These are phyloP conservation scores for Bothrops jararaca DNA, from an alignment of 2,113 vertebrate species.

Conservation along the genomic window DNA sequence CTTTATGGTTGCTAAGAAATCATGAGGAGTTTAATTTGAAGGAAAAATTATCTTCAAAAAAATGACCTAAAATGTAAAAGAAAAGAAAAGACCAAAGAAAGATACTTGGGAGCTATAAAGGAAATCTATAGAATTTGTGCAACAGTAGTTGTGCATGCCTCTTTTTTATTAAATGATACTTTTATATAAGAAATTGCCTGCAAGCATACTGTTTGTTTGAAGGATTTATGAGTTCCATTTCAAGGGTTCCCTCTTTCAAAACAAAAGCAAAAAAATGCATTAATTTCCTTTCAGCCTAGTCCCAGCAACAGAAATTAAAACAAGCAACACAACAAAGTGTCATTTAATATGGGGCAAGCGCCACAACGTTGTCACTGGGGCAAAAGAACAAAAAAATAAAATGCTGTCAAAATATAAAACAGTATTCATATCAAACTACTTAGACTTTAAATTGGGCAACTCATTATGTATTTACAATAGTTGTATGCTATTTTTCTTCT, in stretches of 20 bases:
- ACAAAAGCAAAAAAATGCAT: not conserved
- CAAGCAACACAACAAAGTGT: not conserved
- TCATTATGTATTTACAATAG: not conserved
- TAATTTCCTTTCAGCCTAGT: not conserved
- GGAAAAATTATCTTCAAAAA: not conserved
- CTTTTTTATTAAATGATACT: not conserved
- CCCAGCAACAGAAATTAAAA: not conserved
- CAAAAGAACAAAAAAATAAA: not conserved
- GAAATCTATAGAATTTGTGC: not conserved
- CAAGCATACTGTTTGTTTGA: conserved; percentile 15
- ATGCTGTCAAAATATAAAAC: not conserved
- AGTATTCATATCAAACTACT: not conserved
- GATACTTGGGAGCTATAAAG: not conserved
- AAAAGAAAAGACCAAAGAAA: not conserved
- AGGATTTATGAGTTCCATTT: not conserved
- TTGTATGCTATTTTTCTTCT: not conserved
- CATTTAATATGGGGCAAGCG: not conserved
- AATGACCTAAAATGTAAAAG: not conserved
- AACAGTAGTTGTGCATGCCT: not conserved
- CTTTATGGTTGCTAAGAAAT: not conserved
- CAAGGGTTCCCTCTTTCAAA: not conserved
- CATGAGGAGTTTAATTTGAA: not conserved
- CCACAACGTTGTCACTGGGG: not conserved
- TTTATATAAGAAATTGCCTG: not conserved
- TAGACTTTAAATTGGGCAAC: not conserved